Evolutionary conservation across 2,888 invertebrate genomes (phyloP), one percentile per base, ranked within the genome.

Genomic region (Metopia argyrocephala): DNA sequence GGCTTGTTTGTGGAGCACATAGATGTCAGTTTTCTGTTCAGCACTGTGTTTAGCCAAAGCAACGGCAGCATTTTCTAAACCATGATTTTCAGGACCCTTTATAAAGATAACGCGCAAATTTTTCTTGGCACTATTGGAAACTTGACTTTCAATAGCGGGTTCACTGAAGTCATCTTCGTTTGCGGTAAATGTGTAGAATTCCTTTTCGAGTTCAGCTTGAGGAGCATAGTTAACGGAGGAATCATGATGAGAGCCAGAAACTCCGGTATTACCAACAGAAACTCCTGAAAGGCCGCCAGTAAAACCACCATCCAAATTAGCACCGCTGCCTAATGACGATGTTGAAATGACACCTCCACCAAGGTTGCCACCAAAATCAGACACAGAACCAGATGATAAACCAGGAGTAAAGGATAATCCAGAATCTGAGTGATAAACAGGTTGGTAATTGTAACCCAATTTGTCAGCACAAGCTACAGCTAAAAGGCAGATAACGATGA

Each of bases 1-100:
- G 5, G 86, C 83, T 79, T 88, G 87, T 76, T 88, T 88, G 82
- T 85, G 86, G 28, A 88, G 84, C 5, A 88, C 87, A 83, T 88
- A 88, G 75, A 88, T 87, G 78, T 86, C 86, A 12, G 88, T 88
- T 82, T 86, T 86, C 52, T 88, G 87, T 59, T 88, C 84, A 73
- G 85, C 83, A 69, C 84, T 84, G 69, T 86, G 85, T 57, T 85
- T 86, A n/a, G 86, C 86, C 76, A 86, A 65, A 61, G 85, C 84
- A 75, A 86, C 74, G 52, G 86, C 86, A 79, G 87, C 87, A 79
- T 87, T 83, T 56, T 85, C 86, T 69, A 86, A 28, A 1, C 85
- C 87, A 83, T 83, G 84, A 83, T 86, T 86, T 76, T 86, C 86
- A 69, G 86, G 87, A 48, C 87, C 86, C 85, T 86, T 87, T 71